Evolutionary conservation across 2,888 invertebrate genomes (phyloP), one percentile per base, ranked within the genome.

Genomic region (Thymelicus lineola): DNA sequence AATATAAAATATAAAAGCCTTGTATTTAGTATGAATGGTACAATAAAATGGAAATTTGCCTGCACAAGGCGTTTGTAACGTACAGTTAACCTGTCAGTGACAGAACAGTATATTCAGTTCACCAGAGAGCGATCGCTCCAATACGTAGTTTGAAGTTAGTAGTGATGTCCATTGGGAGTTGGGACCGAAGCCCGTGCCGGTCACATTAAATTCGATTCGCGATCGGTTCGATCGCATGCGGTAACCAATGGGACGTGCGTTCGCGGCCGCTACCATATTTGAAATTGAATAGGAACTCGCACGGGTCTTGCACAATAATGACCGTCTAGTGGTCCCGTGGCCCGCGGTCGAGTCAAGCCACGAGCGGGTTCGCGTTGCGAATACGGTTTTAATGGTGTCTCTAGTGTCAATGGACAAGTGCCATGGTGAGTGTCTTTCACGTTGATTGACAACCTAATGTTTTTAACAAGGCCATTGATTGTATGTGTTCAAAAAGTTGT

Each of bases 301-400:
- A 90, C 90, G 87, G 83, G 88, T 80, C 87, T 83, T 88, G 92
- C 90, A 89, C 91, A 90, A 83, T 90, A 91, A 91, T 92, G 86
- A 82, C 75, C 77, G 79, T 79, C 77, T 83, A 87, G 88, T 88
- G 84, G 81, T 75, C 74, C 72, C 76, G 76, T 76, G 75, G 74
- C 76, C 77, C 73, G 78, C 76, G 78, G 70, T 72, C 74, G 74
- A 72, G 76, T 73, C 77, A 74, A 76, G 80, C 81, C 79, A 77
- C 80, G 78, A 79, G 79, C 75, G 77, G 79, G 77, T 81, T 77
- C 75, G 76, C 75, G 76, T 78, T 75, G 73, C 72, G 72, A 66
- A 69, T 55, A 61, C 64, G 73, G 72, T 74, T 73, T 28, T 72
- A 62, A 79, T 78, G 78, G 76, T 79, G 75, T 75, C 75, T 61